A percentile compares a stretch with the other conserved stretches of the same genome.
Evolutionary conservation across 2,888 invertebrate genomes (phyloP).

Genomic region (Athetis lepigone): DNA sequence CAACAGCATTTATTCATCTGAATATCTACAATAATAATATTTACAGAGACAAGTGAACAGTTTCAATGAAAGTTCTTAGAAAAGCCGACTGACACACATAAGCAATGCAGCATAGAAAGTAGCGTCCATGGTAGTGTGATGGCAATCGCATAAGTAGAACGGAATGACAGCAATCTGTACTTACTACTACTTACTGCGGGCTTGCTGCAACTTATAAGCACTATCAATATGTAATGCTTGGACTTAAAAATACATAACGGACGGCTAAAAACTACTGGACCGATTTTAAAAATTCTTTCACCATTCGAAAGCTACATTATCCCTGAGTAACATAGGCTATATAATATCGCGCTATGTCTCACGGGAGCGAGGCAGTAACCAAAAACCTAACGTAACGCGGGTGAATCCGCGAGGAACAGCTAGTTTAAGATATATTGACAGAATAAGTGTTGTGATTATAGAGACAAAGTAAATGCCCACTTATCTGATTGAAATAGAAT

Average conservation of each 20-base stretch:
- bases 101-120: conserved; percentile 35
- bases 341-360: too few relatives aligned
- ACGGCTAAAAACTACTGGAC: too few relatives aligned
- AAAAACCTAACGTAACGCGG: too few relatives aligned
- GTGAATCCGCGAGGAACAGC: too few relatives aligned
- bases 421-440: too few relatives aligned
- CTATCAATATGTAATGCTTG: not conserved
- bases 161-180: conserved; percentile 11
- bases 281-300: too few relatives aligned
- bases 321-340: too few relatives aligned
- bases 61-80: conserved; percentile 11
- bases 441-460: not conserved
- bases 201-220: too few relatives aligned
- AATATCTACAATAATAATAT: not conserved
- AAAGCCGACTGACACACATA: conserved; percentile 17
- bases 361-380: too few relatives aligned
- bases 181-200: not conserved
- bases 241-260: too few relatives aligned
- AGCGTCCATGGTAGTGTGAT: conserved; percentile 3
- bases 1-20: too few relatives aligned
- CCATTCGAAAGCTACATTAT: too few relatives aligned
- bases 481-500: not conserved
- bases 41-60: not conserved
- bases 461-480: not conserved
- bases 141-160: conserved; percentile 23